A percentile compares a stretch with the other conserved stretches of the same genome.
Conservation (phyloP, 2,797 vertebrate genomes). For the Cuniculus paca region DNA sequence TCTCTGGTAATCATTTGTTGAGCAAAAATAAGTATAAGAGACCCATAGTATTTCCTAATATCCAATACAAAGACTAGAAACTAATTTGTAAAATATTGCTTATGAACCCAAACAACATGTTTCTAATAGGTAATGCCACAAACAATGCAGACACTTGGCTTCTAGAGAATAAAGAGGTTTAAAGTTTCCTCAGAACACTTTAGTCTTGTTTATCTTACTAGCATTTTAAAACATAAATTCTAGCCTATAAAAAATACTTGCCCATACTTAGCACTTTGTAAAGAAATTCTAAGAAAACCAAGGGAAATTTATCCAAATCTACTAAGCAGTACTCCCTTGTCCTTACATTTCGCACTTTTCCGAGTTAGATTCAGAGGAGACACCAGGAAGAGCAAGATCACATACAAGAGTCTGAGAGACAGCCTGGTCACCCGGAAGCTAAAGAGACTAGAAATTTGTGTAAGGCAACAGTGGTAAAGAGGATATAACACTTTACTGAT, state of each 20-base stretch:
- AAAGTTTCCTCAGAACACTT: neutral
- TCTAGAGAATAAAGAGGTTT: neutral
- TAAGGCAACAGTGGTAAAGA: neutral
- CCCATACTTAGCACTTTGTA: neutral
- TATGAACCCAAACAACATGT: neutral
- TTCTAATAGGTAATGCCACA: neutral
- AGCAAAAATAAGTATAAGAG: neutral
- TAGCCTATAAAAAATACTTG: neutral
- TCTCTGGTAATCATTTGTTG: neutral
- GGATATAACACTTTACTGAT: neutral
- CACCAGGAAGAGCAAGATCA: neutral
- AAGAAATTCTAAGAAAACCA: slow-evolving; percentile 35
- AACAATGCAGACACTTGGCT: neutral
- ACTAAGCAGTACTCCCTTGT: neutral
- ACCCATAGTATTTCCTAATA: slow-evolving; percentile 2
- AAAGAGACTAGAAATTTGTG: neutral
- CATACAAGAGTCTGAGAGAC: neutral
- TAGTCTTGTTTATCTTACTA: neutral
- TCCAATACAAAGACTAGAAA: neutral
- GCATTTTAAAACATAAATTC: neutral
- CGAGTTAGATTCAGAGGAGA: neutral
- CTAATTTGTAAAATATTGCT: neutral
- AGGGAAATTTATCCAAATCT: neutral
- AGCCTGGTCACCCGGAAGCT: neutral
- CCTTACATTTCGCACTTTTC: neutral